These are phyloP conservation scores for Cheilosia vernalis DNA, from an alignment of 2,888 invertebrate species.

Conservation along the genomic window DNA sequence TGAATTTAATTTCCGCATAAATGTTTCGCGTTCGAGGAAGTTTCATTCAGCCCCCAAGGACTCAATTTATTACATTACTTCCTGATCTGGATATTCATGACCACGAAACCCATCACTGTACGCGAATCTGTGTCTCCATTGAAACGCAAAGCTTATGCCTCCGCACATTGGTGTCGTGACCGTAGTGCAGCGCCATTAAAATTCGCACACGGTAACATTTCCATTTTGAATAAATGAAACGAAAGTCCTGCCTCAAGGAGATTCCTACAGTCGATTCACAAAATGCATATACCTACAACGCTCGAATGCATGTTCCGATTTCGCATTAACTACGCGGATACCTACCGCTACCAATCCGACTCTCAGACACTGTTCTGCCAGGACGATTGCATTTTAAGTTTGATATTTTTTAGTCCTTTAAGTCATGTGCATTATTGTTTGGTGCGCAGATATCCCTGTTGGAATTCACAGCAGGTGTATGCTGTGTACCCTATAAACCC, in stretches of 20 bases:
- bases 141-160: slow-evolving; percentile 2
- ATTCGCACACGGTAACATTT: slow-evolving; percentile 1
- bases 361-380: too few relatives aligned
- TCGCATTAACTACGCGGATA: background rate
- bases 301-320: background rate
- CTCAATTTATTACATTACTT: slow-evolving; percentile 3
- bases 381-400: too few relatives aligned
- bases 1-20: slow-evolving; percentile 7
- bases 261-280: background rate
- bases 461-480: background rate
- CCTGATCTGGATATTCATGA: slow-evolving; percentile 4
- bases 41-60: background rate
- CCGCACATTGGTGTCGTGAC: background rate
- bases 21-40: background rate
- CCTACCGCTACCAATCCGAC: too few relatives aligned
- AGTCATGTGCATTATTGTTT: too few relatives aligned
- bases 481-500: background rate
- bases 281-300: background rate
- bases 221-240: slow-evolving; percentile 34
- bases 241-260: slow-evolving; percentile 12
- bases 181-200: background rate
- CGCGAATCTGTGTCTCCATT: background rate
- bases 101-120: background rate
- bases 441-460: too few relatives aligned
- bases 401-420: too few relatives aligned